Evolutionary conservation across 23 tunicate species (phyloP).

Genomic region (Oikopleura albicans): DNA sequence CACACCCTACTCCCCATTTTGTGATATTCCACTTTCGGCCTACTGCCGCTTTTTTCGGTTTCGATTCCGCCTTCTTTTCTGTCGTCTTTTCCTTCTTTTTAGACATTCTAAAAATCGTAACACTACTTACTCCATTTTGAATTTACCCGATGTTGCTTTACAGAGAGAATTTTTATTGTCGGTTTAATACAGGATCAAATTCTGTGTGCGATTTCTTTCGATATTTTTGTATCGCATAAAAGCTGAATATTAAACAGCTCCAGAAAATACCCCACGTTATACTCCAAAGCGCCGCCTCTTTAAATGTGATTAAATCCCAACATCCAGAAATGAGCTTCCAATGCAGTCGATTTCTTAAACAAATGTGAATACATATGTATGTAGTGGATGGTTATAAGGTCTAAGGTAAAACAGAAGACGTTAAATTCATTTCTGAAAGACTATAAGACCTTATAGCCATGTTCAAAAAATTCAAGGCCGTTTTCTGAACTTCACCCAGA

Average conservation of each 20-base stretch:
- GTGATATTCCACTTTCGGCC: background rate
- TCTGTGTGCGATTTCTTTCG: no score
- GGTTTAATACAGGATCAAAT: no score
- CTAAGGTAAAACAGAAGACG: no score
- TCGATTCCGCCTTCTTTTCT: background rate
- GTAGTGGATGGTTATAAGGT: no score
- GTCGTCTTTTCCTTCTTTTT: background rate
- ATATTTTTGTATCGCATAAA: background rate
- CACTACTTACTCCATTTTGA: background rate
- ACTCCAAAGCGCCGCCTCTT: background rate
- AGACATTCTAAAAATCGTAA: background rate
- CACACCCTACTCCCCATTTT: conserved; percentile 17
- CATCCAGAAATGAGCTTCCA: background rate
- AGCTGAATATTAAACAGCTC: no score
- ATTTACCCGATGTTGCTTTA: background rate
- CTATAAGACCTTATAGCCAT: no score
- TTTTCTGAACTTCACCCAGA: no score
- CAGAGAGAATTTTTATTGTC: no score
- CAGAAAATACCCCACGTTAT: background rate
- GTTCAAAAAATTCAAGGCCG: no score
- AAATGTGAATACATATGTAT: no score
- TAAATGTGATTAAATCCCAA: background rate
- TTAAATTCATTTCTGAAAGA: no score
- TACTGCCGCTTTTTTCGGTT: background rate
- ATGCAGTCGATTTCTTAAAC: background rate